Base-by-base conservation (phyloP, 2,888 invertebrate species). In the Scaptodrosophila latifasciaeformis region DNA sequence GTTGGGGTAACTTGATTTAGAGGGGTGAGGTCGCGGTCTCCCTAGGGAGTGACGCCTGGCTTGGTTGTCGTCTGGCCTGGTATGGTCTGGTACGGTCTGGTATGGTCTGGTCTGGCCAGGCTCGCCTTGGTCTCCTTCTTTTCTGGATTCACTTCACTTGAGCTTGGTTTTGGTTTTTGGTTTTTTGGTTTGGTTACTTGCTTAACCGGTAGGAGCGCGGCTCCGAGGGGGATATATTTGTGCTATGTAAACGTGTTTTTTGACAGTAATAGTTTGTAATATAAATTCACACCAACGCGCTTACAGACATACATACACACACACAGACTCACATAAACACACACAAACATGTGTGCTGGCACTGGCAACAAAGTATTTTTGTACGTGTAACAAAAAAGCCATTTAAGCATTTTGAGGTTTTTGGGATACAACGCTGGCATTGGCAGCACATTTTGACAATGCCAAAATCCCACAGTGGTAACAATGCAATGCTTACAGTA, bases 241-340 rank as follows among this genome's bases (percentile, higher is more conserved):
- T 77, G 72, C 81, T 72, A 72, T 72, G 81, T 81, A 81, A 75
- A 75, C 75, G 81, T 79, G 81, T 81, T 76, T 81, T 76, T 79
- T 81, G 75, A 76, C 75, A 76, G 81, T 81, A 81, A 76, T 76
- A 81, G 75, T 76, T 76, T 81, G 81, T 81, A 76, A 75, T 75
- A 75, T 78, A 75, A 75, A 81, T 75, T 75, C 75, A 75, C 75
- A 75, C 75, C 76, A 67, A 65, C 65, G 62, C 65, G 65, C 67
- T 66, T 71, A 58, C 66, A 59, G 1, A 24, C 27, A 18, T 18
- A 4, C 29, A 17, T 17, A 35, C 12, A 35, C 10, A 18, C 42
- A 13, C 31, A 12, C 29, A 27, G 10, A 24, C 17, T 13, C 29
- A 29, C 44, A 27, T n/a, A n/a, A n/a, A n/a, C 18, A 10, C 29